Conservation (phyloP, 2,797 vertebrate genomes). For the Tragelaphus eurycerus region DNA sequence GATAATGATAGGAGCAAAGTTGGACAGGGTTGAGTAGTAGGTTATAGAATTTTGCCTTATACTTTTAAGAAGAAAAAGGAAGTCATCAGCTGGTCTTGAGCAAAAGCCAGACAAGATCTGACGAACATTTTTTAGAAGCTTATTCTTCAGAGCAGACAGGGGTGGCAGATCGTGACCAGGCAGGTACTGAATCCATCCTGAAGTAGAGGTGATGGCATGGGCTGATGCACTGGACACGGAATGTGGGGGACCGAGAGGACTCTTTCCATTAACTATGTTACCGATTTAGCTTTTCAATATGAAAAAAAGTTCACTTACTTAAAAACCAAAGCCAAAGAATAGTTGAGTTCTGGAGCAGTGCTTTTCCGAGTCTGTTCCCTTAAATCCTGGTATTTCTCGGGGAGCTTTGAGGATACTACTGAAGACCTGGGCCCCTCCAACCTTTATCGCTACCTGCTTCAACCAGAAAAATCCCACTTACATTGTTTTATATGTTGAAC, state of each 20-base stretch:
- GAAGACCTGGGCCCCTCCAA: accelerated
- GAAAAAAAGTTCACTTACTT: neutral
- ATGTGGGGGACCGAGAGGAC: neutral
- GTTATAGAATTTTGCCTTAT: neutral
- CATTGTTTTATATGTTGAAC: neutral
- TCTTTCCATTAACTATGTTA: neutral
- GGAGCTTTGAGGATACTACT: neutral
- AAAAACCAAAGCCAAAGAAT: neutral
- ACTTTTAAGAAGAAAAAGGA: neutral
- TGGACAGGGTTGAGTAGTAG: neutral
- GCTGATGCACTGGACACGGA: neutral
- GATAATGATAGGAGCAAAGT: neutral
- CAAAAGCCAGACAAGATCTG: neutral
- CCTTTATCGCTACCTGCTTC: neutral
- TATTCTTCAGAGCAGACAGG: neutral
- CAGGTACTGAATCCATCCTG: too few relatives aligned
- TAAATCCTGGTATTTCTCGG: neutral
- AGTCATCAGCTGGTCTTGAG: neutral
- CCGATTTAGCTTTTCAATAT: neutral
- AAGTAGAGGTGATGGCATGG: neutral
- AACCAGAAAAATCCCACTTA: neutral
- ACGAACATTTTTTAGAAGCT: neutral
- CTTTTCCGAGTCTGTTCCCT: neutral
- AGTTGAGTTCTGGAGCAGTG: neutral
- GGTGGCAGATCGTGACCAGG: neutral